phyloP scores from a whole-genome alignment of 2,888 invertebrate genomes.

The Pyrrhia umbra region DNA sequence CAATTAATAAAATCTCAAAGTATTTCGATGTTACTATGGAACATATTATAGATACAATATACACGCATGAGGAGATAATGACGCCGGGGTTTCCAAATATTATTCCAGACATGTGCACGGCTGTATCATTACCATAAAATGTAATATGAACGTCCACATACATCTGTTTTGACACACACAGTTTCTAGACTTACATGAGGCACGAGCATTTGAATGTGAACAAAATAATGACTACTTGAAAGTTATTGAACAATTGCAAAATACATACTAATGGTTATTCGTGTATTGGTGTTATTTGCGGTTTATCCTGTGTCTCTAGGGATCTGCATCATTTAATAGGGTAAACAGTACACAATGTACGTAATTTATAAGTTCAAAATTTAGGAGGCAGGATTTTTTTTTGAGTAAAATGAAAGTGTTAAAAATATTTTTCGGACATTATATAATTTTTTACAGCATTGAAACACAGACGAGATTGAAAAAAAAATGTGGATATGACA shows the following conservation, averaged over 20 bases:
- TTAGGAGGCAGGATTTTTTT: no score
- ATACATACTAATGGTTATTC: neutral
- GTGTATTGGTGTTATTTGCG: neutral
- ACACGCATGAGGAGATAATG: conserved; percentile 2
- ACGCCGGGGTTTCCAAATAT: conserved; percentile 23
- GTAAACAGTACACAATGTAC: neutral
- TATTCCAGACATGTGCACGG: conserved; percentile 51
- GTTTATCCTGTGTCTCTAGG: no score
- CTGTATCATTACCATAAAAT: conserved; percentile 42
- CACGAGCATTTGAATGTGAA: neutral
- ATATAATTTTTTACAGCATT: no score
- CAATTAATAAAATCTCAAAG: neutral
- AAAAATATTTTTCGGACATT: no score
- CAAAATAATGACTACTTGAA: conserved; percentile 13
- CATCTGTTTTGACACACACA: conserved; percentile 39
- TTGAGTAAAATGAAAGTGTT: no score
- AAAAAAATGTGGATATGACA: no score
- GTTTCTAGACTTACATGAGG: conserved; percentile 35
- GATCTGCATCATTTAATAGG: neutral
- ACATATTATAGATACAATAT: conserved; percentile 1
- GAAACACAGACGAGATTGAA: no score
- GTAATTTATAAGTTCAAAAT: no score
- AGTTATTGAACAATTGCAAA: neutral
- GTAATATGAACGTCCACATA: conserved; percentile 31
- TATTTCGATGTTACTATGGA: conserved; percentile 31